Evolutionary conservation across 2,888 invertebrate genomes (phyloP).

Genomic region (Portevinia maculata): DNA sequence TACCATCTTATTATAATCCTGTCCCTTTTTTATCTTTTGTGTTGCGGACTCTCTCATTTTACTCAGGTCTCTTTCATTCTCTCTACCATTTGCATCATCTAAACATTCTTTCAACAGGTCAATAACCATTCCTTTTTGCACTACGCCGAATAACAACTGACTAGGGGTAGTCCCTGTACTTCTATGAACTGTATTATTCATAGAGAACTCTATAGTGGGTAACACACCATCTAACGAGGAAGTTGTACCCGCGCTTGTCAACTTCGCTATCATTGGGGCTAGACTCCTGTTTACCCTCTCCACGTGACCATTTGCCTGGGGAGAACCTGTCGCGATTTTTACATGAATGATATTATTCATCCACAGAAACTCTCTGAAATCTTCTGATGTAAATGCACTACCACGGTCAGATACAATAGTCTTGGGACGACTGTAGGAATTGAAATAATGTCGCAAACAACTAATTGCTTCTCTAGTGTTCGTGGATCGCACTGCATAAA

Average conservation of each 20-base stretch:
- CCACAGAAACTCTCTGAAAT: constrained; percentile 16
- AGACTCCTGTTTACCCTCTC: no score
- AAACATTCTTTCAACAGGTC: no score
- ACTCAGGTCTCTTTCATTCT: no score
- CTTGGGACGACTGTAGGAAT: no score
- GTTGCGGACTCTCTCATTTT: no score
- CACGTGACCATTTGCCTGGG: constrained; percentile 24
- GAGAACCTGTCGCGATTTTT: constrained; percentile 23
- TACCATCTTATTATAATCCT: no score
- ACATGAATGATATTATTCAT: constrained; percentile 12
- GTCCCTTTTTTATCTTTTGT: no score
- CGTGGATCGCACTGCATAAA: no score
- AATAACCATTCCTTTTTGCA: constrained; percentile 70
- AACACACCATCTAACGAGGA: constrained; percentile 29
- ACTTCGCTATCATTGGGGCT: constrained; percentile 10
- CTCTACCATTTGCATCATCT: no score
- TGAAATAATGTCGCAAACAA: no score
- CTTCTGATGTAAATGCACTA: constrained; percentile 16
- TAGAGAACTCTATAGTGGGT: constrained; percentile 68
- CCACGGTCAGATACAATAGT: constrained; percentile 29
- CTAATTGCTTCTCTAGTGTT: no score
- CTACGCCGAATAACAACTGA: constrained; percentile 76
- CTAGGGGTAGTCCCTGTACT: no score
- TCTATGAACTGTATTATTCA: constrained; percentile 76
- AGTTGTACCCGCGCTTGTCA: neutral